Base-by-base conservation (phyloP, 2,797 vertebrate genomes). In the Eupleurogrammus muticus region DNA sequence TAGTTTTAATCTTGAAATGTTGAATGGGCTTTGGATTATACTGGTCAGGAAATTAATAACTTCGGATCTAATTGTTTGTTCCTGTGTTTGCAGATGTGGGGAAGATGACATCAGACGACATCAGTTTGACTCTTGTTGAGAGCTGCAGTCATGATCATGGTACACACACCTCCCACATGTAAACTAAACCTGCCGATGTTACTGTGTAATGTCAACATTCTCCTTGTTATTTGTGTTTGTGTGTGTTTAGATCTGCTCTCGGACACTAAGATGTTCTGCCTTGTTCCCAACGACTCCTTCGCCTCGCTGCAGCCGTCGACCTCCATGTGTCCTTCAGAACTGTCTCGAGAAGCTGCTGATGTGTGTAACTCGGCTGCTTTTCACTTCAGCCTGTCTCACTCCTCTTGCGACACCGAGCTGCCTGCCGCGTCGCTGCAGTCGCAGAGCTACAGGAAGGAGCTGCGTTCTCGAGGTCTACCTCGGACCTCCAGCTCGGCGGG, bases 401-500 rank as follows among this genome's bases (percentile, higher is more conserved):
- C 94, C 17, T 94, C 93, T 12, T 96, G 96, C 75, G 97, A 98
- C 87, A 86, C 96, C 2, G 97, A 99, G 89, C 89, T 92, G 62
- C 90, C 95, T 83, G 88, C 95, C 9, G 83, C 95, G 67, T 95
- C 96, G 82, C 86, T 95, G 73, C 96, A 97, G 86, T 98, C 97
- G 61, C 97, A 98, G 91, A 96, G 95, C 48, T 98, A 95, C 44
- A 94, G 96, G 73, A 99, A 98, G 87, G 98, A 99, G 76, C 95
- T 96, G 44, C 95, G 97, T 59, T 96, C 97, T n/a, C 94, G 98
- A 49, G 97, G 98, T 32, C 95, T 99, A 72, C 97, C 97, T 51
- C 96, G 97, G 87, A 99, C 98, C 66, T 99, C 98, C 9, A 99
- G 98, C 89, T 99, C 97, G 14, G 97, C 97, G 4, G 96, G 97